Evolutionary conservation across 1,140 invertebrate species (phyloP).

Genomic region (Dreissena polymorpha): DNA sequence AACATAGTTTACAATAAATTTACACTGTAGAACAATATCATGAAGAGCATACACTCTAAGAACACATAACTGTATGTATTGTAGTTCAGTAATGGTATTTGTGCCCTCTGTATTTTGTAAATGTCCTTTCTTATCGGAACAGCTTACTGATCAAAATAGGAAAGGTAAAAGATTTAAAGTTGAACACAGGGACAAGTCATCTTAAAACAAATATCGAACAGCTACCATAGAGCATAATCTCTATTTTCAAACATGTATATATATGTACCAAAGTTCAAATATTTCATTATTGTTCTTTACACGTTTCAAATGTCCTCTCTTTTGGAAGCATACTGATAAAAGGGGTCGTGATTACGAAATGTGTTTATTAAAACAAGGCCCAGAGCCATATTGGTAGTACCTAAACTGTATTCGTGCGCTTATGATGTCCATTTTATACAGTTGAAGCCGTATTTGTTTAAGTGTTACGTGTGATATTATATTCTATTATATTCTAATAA

Average conservation of each 20-base stretch:
- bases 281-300: not conserved
- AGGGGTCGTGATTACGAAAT: no score
- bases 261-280: not conserved
- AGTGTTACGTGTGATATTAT: no score
- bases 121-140: not conserved
- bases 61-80: slow-evolving; percentile 4
- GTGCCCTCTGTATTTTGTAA: not conserved
- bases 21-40: not conserved
- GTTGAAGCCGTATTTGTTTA: no score
- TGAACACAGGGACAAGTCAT: slow-evolving; percentile 30
- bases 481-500: no score
- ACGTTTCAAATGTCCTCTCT: not conserved
- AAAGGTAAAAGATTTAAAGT: slow-evolving; percentile 1
- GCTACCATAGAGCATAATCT: not conserved
- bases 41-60: not conserved
- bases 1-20: not conserved
- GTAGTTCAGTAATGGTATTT: slow-evolving; percentile 10
- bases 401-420: no score
- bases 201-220: slow-evolving; percentile 19
- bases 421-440: no score
- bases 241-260: not conserved
- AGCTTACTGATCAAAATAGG: not conserved
- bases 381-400: no score
- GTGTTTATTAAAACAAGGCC: no score
- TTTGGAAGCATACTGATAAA: not conserved